These are phyloP conservation scores for Apistogramma diplotaenia DNA, from an alignment of 2,113 vertebrate species.

Conservation along the genomic window DNA sequence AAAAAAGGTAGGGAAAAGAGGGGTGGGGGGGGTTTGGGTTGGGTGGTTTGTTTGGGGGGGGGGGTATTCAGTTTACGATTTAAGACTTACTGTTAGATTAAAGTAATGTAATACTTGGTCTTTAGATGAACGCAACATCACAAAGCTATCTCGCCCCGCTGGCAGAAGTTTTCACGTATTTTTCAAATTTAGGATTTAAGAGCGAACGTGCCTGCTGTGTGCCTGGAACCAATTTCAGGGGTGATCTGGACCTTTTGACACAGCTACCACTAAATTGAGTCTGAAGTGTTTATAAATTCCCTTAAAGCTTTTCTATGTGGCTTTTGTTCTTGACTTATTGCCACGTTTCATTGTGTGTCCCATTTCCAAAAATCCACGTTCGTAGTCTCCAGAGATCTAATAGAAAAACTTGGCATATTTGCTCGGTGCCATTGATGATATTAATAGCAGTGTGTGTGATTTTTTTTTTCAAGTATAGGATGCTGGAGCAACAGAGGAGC, in stretches of 20 bases:
- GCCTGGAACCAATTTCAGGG: slow-evolving; percentile 68
- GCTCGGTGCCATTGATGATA: slow-evolving; percentile 47
- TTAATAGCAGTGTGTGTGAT: slow-evolving; percentile 33
- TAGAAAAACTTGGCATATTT: slow-evolving; percentile 23
- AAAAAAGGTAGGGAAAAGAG: no score
- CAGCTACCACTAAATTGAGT: slow-evolving; percentile 46
- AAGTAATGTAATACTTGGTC: slow-evolving; percentile 18
- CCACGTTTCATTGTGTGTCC: slow-evolving; percentile 50
- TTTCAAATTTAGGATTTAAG: neutral
- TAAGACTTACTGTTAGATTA: slow-evolving; percentile 18
- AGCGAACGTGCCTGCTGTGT: neutral
- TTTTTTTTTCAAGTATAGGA: neutral
- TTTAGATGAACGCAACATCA: slow-evolving; percentile 4
- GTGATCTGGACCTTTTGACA: slow-evolving; percentile 65
- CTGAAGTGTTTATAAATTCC: slow-evolving; percentile 71
- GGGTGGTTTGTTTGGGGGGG: neutral
- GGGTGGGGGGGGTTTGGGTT: slow-evolving; percentile 21
- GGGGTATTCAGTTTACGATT: neutral
- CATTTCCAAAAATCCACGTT: slow-evolving; percentile 13
- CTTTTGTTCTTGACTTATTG: slow-evolving; percentile 51
- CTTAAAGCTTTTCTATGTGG: slow-evolving; percentile 52
- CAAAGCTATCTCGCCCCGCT: neutral
- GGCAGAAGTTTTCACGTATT: slow-evolving; percentile 2
- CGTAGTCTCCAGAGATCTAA: slow-evolving; percentile 5
- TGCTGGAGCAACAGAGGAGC: slow-evolving; percentile 25